Percentiles rank a stretch among this genome's conserved stretches.
Evolutionary conservation across 2,113 vertebrate genomes (phyloP).

Genomic region (Carassius carassius): DNA sequence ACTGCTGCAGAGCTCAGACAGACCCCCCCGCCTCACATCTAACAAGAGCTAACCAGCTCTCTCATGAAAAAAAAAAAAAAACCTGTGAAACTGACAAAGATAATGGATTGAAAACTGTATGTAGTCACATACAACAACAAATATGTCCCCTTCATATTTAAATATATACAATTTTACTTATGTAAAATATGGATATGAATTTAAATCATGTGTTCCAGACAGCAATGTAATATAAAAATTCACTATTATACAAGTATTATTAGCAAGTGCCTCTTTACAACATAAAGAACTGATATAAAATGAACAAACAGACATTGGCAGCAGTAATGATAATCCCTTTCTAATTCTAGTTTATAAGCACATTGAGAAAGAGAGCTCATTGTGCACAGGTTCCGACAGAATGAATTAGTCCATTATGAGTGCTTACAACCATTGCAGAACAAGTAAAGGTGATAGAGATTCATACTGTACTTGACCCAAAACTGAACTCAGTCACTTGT

Average conservation of each 20-base stretch:
- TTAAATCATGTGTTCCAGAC: not conserved
- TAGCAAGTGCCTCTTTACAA: not conserved
- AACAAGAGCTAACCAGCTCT: not conserved
- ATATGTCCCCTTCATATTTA: not conserved
- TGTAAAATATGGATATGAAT: not conserved
- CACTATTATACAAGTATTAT: not conserved
- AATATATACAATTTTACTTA: too few species aligned
- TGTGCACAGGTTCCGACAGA: not conserved
- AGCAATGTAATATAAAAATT: not conserved
- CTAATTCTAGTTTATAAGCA: not conserved
- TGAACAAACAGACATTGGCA: not conserved
- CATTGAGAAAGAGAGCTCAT: not conserved
- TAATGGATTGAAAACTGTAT: not conserved
- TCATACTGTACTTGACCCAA: not conserved
- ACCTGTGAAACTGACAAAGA: not conserved
- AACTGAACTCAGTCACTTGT: not conserved
- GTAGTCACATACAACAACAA: not conserved
- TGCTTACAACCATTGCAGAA: not conserved
- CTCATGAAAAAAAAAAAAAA: not conserved
- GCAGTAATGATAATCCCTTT: not conserved
- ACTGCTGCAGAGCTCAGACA: not conserved
- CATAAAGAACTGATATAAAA: not conserved
- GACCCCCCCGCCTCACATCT: conserved; percentile 10
- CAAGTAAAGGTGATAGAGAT: not conserved
- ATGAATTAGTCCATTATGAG: not conserved